Percentiles rank a stretch among this genome's conserved stretches.
These are phyloP conservation scores for Lophius piscatorius DNA, from an alignment of 2,113 vertebrate species.

Conservation along the genomic window DNA sequence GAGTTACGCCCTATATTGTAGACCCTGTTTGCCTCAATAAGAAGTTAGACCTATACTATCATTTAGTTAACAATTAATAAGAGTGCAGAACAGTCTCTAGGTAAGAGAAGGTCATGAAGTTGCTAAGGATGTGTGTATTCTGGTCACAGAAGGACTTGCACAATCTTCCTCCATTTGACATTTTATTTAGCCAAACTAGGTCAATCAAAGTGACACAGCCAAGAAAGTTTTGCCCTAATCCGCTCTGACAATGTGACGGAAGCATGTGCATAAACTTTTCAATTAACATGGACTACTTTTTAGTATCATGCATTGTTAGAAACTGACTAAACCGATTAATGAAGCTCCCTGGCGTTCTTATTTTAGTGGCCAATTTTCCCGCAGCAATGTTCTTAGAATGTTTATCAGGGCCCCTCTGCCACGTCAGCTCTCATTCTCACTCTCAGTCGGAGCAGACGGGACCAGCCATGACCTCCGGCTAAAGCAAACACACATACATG, in stretches of 20 bases:
- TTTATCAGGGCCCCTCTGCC: slow-evolving; percentile 57
- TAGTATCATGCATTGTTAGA: slow-evolving; percentile 20
- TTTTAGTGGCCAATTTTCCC: slow-evolving; percentile 22
- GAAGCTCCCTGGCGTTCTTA: slow-evolving; percentile 23
- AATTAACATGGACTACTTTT: slow-evolving; percentile 42
- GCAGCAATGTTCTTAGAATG: slow-evolving; percentile 18
- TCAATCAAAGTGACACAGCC: slow-evolving; percentile 38
- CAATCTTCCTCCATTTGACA: slow-evolving; percentile 10
- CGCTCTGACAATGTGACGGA: slow-evolving; percentile 55
- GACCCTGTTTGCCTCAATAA: not conserved
- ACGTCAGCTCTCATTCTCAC: slow-evolving; percentile 46
- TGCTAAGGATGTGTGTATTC: slow-evolving; percentile 1
- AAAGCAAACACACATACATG: slow-evolving; percentile 45
- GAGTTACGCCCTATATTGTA: not conserved
- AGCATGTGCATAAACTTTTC: slow-evolving; percentile 30
- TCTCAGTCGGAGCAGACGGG: slow-evolving; percentile 32
- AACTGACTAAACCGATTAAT: slow-evolving; percentile 15
- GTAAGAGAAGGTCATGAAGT: not conserved
- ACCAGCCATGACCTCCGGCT: slow-evolving; percentile 48
- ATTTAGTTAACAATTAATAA: slow-evolving; percentile 4
- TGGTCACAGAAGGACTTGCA: not conserved
- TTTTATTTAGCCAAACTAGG: slow-evolving; percentile 41
- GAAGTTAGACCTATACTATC: not conserved
- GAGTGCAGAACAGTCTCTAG: not conserved
- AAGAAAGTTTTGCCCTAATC: slow-evolving; percentile 44